These are phyloP conservation scores for Lepus europaeus DNA, from an alignment of 2,113 vertebrate species.

Conservation along the genomic window DNA sequence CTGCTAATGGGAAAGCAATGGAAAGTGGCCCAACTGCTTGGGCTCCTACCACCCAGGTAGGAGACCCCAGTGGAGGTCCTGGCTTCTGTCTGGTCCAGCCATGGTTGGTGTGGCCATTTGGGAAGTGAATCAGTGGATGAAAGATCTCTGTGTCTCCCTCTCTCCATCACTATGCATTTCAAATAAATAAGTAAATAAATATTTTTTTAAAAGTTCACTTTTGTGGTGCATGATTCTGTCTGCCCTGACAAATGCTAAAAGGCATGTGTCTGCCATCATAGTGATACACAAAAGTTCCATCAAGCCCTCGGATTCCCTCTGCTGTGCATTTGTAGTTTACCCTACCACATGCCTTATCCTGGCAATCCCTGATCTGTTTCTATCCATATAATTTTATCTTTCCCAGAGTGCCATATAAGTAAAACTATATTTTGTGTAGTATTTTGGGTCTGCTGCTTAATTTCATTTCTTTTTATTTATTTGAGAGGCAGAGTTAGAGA, in stretches of 20 bases:
- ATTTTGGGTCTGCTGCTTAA: constrained; percentile 1
- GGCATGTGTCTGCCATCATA: background rate
- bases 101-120: too few relatives aligned
- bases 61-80: too few relatives aligned
- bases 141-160: too few relatives aligned
- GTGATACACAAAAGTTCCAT: background rate
- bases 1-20: too few relatives aligned
- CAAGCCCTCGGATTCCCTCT: background rate
- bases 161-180: too few relatives aligned
- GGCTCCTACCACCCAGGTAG: too few relatives aligned
- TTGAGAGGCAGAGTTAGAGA: too few relatives aligned
- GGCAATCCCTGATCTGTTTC: background rate
- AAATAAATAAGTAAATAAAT: too few relatives aligned
- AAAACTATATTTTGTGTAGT: background rate
- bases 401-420: constrained; percentile 10
- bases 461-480: background rate
- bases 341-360: background rate
- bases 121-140: too few relatives aligned
- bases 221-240: background rate
- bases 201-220: background rate
- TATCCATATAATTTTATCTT: background rate
- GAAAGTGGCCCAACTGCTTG: too few relatives aligned
- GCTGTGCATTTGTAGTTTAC: background rate
- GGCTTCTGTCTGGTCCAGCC: too few relatives aligned
- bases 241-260: background rate